These are phyloP conservation scores for Halocynthia aurantium DNA, from an alignment of 23 tunicate species.

Conservation along the genomic window DNA sequence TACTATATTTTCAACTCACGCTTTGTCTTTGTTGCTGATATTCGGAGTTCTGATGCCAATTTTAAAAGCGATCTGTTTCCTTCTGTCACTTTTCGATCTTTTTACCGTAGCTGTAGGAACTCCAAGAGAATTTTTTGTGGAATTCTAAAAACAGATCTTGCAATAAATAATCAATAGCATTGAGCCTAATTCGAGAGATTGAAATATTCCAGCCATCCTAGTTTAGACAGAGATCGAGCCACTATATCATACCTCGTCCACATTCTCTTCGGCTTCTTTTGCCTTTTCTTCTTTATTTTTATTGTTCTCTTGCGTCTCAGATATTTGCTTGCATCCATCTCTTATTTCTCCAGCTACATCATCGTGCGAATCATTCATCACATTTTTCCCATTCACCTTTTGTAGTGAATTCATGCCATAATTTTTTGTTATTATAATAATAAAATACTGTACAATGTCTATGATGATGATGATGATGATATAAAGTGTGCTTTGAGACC, in stretches of 20 bases:
- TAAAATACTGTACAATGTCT: too few relatives aligned
- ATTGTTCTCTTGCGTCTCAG: slow-evolving; percentile 24
- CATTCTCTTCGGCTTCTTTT: slow-evolving; percentile 20
- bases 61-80: slow-evolving; percentile 26
- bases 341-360: slow-evolving; percentile 84
- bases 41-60: slow-evolving; percentile 30
- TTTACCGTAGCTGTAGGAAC: slow-evolving; percentile 4
- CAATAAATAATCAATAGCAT: background rate
- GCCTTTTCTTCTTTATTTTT: slow-evolving; percentile 16
- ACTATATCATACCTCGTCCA: background rate
- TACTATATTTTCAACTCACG: background rate
- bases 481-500: too few relatives aligned
- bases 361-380: slow-evolving; percentile 62
- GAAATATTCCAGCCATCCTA: background rate
- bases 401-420: too few relatives aligned
- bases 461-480: too few relatives aligned
- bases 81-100: slow-evolving; percentile 12
- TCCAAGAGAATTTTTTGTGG: slow-evolving; percentile 5
- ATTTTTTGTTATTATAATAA: background rate
- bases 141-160: background rate
- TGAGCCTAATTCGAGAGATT: background rate
- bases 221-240: background rate
- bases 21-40: slow-evolving; percentile 24
- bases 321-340: slow-evolving; percentile 73
- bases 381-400: slow-evolving; percentile 54